Evolutionary conservation across 2,797 vertebrate species (phyloP).

Genomic region (Channa striata): DNA sequence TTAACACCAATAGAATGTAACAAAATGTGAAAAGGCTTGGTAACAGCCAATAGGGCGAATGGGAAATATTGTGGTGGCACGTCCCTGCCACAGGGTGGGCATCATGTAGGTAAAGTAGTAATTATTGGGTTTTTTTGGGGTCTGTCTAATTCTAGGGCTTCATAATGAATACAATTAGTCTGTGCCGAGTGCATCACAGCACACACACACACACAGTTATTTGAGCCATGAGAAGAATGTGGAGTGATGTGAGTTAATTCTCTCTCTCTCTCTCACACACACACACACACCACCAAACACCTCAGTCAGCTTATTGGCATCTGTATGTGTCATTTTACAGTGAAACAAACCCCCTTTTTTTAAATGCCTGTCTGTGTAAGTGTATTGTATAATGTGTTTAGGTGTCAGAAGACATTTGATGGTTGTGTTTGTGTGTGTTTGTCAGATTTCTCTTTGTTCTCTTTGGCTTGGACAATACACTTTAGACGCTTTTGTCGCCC

Average conservation of each 20-base stretch:
- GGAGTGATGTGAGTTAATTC: constrained; percentile 44
- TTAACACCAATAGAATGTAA: not conserved
- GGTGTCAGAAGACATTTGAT: constrained; percentile 45
- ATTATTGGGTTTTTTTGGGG: constrained; percentile 64
- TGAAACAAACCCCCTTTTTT: not conserved
- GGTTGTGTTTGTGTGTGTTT: constrained; percentile 10
- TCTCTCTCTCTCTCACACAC: constrained; percentile 19
- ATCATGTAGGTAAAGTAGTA: constrained; percentile 56
- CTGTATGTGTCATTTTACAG: constrained; percentile 3
- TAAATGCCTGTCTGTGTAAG: not conserved
- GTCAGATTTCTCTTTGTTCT: constrained; percentile 15
- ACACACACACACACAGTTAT: constrained; percentile 61
- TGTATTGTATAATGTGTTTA: constrained; percentile 33
- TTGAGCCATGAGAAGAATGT: constrained; percentile 77
- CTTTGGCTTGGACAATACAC: not conserved
- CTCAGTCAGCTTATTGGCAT: not conserved
- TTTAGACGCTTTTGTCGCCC: not conserved
- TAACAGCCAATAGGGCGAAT: not conserved
- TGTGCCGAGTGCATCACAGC: constrained; percentile 27
- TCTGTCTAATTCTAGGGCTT: constrained; percentile 63
- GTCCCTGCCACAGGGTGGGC: constrained; percentile 41
- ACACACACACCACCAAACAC: constrained; percentile 18
- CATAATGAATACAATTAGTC: constrained; percentile 62
- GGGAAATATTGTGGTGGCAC: constrained; percentile 36
- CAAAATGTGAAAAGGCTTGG: not conserved